Conservation (phyloP, 1,140 invertebrate genomes). For the Pogonognathellus flavescens region DNA sequence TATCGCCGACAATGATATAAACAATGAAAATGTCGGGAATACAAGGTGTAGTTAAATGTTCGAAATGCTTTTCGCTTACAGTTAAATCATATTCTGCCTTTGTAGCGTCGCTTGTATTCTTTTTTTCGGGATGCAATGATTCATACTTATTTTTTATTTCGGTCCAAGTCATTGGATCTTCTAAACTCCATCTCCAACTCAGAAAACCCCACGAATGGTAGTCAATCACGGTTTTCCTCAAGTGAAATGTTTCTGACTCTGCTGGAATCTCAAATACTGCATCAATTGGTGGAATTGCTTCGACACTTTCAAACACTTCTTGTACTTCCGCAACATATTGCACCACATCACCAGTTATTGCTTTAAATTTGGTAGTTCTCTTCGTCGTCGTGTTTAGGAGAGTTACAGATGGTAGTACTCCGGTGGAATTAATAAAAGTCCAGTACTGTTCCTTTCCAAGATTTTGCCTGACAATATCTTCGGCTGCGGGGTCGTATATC, state of each 20-base stretch:
- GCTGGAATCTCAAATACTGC: slow-evolving; percentile 7
- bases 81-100: background rate
- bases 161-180: background rate
- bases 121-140: too few species aligned
- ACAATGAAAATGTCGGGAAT: background rate
- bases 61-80: background rate
- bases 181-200: background rate
- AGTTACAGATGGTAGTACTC: background rate
- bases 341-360: background rate
- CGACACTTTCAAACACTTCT: background rate
- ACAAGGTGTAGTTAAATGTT: background rate
- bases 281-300: background rate
- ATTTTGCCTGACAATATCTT: slow-evolving; percentile 1
- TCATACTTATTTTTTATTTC: background rate
- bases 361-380: background rate
- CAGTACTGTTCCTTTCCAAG: slow-evolving; percentile 31
- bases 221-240: background rate
- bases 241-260: background rate
- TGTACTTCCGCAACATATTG: background rate
- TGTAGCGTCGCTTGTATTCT: background rate
- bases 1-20: background rate
- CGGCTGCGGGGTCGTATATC: background rate
- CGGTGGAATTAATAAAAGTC: background rate
- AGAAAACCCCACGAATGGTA: background rate
- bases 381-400: background rate